These are phyloP conservation scores for Phanerotoma sp. DNA, from an alignment of 2,888 invertebrate genomes.

Conservation along the genomic window DNA sequence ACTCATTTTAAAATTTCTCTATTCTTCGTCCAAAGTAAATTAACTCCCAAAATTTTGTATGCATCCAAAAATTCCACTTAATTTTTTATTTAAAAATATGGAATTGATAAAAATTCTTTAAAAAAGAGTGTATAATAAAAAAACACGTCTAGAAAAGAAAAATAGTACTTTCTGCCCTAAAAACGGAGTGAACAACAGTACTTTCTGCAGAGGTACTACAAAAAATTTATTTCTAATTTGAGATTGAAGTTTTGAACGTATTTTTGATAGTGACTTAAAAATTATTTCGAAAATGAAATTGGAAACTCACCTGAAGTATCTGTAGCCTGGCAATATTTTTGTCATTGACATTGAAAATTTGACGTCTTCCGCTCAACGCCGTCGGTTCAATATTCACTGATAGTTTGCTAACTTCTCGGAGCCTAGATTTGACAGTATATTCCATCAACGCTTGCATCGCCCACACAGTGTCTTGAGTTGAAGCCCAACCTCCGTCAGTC, in stretches of 20 bases:
- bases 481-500: constrained; percentile 86
- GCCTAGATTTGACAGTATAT: constrained; percentile 81
- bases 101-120: too few species aligned
- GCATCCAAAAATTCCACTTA: too few species aligned
- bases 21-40: background rate
- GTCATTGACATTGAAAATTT: constrained; percentile 70
- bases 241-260: too few species aligned
- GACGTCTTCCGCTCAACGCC: constrained; percentile 70
- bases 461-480: constrained; percentile 86
- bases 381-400: constrained; percentile 83
- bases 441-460: constrained; percentile 88
- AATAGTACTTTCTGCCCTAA: too few species aligned
- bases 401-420: constrained; percentile 81
- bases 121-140: too few species aligned
- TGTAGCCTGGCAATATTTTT: constrained; percentile 79
- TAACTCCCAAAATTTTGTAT: background rate
- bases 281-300: constrained; percentile 4
- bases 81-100: too few species aligned
- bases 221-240: too few species aligned
- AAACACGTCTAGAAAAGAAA: too few species aligned
- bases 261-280: background rate
- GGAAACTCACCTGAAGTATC: constrained; percentile 68
- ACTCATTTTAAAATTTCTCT: background rate
- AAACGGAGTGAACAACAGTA: too few species aligned
- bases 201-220: too few species aligned